Conservation (phyloP, 2,888 invertebrate species). For the Cyclophora albipunctata region DNA sequence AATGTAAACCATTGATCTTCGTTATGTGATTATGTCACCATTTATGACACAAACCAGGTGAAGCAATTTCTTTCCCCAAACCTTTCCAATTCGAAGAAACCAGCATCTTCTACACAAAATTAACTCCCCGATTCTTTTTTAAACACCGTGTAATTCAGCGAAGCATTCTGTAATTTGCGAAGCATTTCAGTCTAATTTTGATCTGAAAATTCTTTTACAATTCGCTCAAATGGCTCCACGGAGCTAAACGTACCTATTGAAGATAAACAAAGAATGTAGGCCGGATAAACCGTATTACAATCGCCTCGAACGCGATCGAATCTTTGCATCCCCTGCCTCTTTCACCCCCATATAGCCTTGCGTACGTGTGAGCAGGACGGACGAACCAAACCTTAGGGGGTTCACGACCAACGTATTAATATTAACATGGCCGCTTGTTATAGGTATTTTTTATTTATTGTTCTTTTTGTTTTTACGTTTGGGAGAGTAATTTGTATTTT, state of each 20-base stretch:
- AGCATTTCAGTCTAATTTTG: too few species aligned
- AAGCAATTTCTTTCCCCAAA: too few species aligned
- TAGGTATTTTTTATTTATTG: background rate
- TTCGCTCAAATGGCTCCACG: background rate
- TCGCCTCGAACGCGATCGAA: conserved; percentile 17
- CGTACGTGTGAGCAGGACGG: conserved; percentile 5
- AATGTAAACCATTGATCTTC: too few species aligned
- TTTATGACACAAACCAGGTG: too few species aligned
- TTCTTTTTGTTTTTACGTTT: background rate
- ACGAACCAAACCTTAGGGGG: background rate
- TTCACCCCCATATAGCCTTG: conserved; percentile 1
- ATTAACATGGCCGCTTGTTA: conserved; percentile 1
- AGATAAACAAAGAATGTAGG: conserved; percentile 39
- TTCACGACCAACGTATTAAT: background rate
- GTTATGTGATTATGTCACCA: too few species aligned
- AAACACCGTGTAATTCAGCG: too few species aligned
- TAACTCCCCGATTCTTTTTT: too few species aligned
- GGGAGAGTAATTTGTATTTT: too few species aligned
- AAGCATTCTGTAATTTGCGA: too few species aligned
- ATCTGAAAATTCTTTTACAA: too few species aligned
- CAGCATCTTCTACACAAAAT: too few species aligned
- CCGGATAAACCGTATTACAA: conserved; percentile 26
- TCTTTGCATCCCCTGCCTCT: conserved; percentile 9
- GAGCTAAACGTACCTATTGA: conserved; percentile 23
- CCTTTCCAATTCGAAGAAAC: too few species aligned